Percentiles rank a stretch among this genome's conserved stretches.
These are phyloP conservation scores for Betta splendens DNA, from an alignment of 2,797 vertebrate genomes.

Conservation along the genomic window DNA sequence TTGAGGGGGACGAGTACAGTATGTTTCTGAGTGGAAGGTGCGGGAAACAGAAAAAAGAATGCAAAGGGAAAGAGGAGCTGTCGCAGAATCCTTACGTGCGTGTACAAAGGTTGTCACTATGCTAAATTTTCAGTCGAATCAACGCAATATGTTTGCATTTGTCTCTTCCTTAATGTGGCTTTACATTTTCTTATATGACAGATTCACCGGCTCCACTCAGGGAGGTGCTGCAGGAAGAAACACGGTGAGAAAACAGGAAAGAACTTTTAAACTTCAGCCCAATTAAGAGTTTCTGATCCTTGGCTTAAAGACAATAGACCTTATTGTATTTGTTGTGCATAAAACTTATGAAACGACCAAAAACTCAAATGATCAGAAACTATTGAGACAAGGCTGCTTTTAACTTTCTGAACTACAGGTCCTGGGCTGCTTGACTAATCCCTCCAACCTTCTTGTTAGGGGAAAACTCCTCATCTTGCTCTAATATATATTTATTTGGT, in stretches of 20 bases:
- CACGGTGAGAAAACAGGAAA: slow-evolving; percentile 23
- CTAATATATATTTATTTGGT: slow-evolving; percentile 66
- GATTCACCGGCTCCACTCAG: slow-evolving; percentile 24
- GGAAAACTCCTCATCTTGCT: slow-evolving; percentile 16
- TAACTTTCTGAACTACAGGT: not conserved
- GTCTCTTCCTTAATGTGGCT: slow-evolving; percentile 32
- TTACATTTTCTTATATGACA: slow-evolving; percentile 27
- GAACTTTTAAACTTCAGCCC: slow-evolving; percentile 4
- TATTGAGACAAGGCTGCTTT: not conserved
- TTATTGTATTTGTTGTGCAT: slow-evolving; percentile 11
- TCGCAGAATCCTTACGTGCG: slow-evolving; percentile 48
- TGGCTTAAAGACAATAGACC: not conserved
- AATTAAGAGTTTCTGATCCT: slow-evolving; percentile 2
- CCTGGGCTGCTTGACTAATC: not conserved
- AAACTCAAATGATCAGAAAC: not conserved
- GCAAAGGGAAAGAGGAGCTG: slow-evolving; percentile 8
- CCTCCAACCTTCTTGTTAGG: slow-evolving; percentile 5
- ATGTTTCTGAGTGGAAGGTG: slow-evolving; percentile 27
- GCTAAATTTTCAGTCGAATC: slow-evolving; percentile 42
- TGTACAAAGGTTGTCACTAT: slow-evolving; percentile 46
- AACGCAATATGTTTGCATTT: slow-evolving; percentile 40
- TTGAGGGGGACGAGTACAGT: slow-evolving; percentile 30
- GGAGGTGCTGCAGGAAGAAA: slow-evolving; percentile 20
- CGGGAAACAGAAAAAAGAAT: slow-evolving; percentile 8
- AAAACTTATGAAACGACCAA: slow-evolving; percentile 25